Evolutionary conservation across 2,113 vertebrate genomes (phyloP).

Genomic region (Lampris incognitus): DNA sequence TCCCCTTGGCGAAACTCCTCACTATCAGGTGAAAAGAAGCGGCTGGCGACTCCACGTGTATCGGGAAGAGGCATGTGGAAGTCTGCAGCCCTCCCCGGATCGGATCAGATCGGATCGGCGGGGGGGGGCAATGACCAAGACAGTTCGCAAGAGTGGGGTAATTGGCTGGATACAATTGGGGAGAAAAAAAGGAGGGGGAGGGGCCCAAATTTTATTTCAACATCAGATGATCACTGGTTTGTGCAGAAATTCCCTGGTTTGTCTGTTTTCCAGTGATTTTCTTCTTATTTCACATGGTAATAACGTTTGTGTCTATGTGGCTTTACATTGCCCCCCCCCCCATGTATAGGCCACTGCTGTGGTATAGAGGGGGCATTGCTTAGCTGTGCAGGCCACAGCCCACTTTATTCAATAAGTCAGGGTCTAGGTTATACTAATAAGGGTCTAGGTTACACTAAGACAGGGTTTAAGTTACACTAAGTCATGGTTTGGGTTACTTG

Average conservation of each 20-base stretch:
- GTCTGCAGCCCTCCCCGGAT: too few species aligned
- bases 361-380: slow-evolving; percentile 37
- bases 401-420: slow-evolving; percentile 41
- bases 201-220: neutral
- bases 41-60: too few species aligned
- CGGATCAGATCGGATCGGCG: too few species aligned
- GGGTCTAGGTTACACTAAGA: neutral
- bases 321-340: slow-evolving; percentile 22
- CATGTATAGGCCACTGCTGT: slow-evolving; percentile 61
- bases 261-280: neutral
- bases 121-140: too few species aligned
- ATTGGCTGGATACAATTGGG: too few species aligned
- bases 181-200: too few species aligned
- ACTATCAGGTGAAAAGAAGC: too few species aligned
- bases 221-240: slow-evolving; percentile 37
- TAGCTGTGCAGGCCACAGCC: slow-evolving; percentile 12
- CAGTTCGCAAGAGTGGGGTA: too few species aligned
- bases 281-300: neutral
- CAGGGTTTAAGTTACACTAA: neutral
- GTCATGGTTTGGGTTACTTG: slow-evolving; percentile 24
- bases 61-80: too few species aligned
- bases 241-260: slow-evolving; percentile 26
- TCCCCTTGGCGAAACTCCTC: too few species aligned
- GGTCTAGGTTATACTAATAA: slow-evolving; percentile 20
- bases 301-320: slow-evolving; percentile 17